These are phyloP conservation scores for Oxyruncus cristatus DNA, from an alignment of 2,113 vertebrate species.

Conservation along the genomic window DNA sequence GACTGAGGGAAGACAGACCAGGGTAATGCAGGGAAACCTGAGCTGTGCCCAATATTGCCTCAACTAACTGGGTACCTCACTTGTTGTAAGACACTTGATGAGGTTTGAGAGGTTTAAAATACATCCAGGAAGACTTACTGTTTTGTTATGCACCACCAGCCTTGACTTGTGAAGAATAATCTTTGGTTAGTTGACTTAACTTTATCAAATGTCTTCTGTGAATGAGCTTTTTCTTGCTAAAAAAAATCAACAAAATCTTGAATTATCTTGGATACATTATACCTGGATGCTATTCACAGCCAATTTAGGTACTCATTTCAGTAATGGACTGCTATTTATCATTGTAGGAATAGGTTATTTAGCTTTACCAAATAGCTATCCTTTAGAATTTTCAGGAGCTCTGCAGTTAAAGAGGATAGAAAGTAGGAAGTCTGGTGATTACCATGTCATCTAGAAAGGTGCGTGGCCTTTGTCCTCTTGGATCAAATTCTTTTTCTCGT, in stretches of 20 bases:
- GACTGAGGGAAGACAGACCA: background rate
- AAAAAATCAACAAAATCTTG: background rate
- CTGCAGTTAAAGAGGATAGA: background rate
- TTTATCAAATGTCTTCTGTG: background rate
- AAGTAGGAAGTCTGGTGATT: conserved; percentile 24
- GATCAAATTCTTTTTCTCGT: conserved; percentile 84
- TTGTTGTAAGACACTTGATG: background rate
- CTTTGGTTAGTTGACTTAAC: background rate
- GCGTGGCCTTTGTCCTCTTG: conserved; percentile 75
- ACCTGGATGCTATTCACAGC: background rate
- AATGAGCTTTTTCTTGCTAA: background rate
- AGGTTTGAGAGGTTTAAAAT: background rate
- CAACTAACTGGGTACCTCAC: background rate
- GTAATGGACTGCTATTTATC: background rate
- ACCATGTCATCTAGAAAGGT: conserved; percentile 85
- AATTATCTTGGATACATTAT: background rate
- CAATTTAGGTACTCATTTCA: background rate
- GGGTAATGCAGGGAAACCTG: background rate
- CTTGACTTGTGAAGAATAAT: background rate
- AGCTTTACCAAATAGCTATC: background rate
- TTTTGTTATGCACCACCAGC: background rate
- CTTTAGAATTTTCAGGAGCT: background rate
- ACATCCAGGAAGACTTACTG: background rate
- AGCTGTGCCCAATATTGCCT: background rate
- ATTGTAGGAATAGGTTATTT: background rate